These are phyloP conservation scores for Pteronotus mesoamericanus DNA, from an alignment of 2,797 vertebrate species.

Conservation along the genomic window DNA sequence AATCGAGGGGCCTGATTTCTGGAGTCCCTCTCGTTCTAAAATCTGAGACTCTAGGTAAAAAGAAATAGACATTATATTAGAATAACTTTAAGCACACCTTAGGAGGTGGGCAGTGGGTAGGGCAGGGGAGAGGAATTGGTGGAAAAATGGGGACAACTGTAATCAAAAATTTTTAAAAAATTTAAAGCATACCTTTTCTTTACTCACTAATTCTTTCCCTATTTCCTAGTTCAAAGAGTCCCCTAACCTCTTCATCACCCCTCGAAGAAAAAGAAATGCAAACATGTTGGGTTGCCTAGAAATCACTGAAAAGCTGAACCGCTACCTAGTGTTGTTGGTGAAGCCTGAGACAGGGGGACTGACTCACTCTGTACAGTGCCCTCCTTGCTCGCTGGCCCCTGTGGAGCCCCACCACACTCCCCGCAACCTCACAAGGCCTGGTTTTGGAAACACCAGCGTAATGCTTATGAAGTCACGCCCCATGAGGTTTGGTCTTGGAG, in stretches of 20 bases:
- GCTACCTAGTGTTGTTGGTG: background rate
- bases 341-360: background rate
- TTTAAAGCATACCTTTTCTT: background rate
- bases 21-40: background rate
- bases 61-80: background rate
- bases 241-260: background rate
- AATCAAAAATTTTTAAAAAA: too few species aligned
- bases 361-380: background rate
- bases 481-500: conserved; percentile 13
- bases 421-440: background rate
- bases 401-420: background rate
- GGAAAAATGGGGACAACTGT: too few species aligned
- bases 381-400: background rate
- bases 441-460: conserved; percentile 44
- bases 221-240: background rate
- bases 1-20: background rate
- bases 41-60: background rate
- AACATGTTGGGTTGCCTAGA: background rate
- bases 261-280: background rate
- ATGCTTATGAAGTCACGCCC: conserved; percentile 59
- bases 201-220: background rate
- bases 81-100: background rate
- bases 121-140: too few species aligned
- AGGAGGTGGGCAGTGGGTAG: too few species aligned
- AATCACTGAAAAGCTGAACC: background rate